These are phyloP conservation scores for chimpanzee (Pan troglodytes) DNA, from an alignment of 2,113 vertebrate genomes.

Conservation along the genomic window NHGRI_mPanTro3-v2.1_pri NC_072417.2:70836501-70837000, in stretches of 20 bases:
- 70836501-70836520: neutral
- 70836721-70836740: neutral
- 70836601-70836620: neutral
- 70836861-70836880: neutral
- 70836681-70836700: neutral
- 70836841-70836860: neutral
- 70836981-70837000: neutral
- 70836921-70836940: neutral
- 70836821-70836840: neutral
- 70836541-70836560: neutral
- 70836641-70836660: neutral
- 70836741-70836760: neutral
- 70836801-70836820: neutral
- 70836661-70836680: neutral
- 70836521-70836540: neutral
- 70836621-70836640: neutral
- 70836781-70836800: neutral
- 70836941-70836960: neutral
- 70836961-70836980: neutral
- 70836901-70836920: neutral
- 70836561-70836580: neutral
- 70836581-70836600: neutral
- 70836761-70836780: neutral
- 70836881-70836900: neutral
- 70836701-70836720: neutral